Evolutionary conservation across 1,140 invertebrate genomes (phyloP).

Genomic region (Spodoptera litura): DNA sequence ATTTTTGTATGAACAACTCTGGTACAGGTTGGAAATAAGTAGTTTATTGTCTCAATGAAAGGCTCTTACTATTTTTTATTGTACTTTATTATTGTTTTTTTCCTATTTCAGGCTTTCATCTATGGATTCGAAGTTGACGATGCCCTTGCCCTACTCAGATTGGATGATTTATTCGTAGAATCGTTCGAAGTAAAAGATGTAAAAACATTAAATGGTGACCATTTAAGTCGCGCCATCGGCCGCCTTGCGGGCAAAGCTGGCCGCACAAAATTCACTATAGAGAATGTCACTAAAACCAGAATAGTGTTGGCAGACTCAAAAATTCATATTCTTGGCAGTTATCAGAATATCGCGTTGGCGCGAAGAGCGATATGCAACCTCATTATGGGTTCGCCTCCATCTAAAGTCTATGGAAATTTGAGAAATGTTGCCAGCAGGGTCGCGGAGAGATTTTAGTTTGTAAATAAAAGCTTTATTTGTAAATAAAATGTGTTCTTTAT

Average conservation of each 20-base stretch:
- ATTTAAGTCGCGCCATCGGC: slow-evolving; percentile 97
- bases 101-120: slow-evolving; percentile 92
- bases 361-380: slow-evolving; percentile 98
- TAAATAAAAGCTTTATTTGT: slow-evolving; percentile 67
- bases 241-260: slow-evolving; percentile 98
- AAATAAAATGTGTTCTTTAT: slow-evolving; percentile 45
- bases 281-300: slow-evolving; percentile 99
- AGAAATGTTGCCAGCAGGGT: slow-evolving; percentile 93
- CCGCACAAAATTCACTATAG: slow-evolving; percentile 98
- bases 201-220: slow-evolving; percentile 98
- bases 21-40: too few relatives aligned
- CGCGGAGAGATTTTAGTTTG: slow-evolving; percentile 91
- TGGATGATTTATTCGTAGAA: slow-evolving; percentile 99
- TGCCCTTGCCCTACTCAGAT: slow-evolving; percentile 96
- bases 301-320: slow-evolving; percentile 98
- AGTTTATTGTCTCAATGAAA: too few relatives aligned
- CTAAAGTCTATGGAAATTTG: slow-evolving; percentile 98
- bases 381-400: slow-evolving; percentile 97
- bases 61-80: too few relatives aligned
- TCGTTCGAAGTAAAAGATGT: slow-evolving; percentile 99
- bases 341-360: slow-evolving; percentile 98
- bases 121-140: slow-evolving; percentile 99
- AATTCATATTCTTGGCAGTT: slow-evolving; percentile 99
- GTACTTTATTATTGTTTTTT: not conserved
- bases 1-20: too few relatives aligned